Percentiles rank a stretch among this genome's conserved stretches.
Conservation (phyloP, 2,113 vertebrate genomes). For the Macaca fascicularis region DNA sequence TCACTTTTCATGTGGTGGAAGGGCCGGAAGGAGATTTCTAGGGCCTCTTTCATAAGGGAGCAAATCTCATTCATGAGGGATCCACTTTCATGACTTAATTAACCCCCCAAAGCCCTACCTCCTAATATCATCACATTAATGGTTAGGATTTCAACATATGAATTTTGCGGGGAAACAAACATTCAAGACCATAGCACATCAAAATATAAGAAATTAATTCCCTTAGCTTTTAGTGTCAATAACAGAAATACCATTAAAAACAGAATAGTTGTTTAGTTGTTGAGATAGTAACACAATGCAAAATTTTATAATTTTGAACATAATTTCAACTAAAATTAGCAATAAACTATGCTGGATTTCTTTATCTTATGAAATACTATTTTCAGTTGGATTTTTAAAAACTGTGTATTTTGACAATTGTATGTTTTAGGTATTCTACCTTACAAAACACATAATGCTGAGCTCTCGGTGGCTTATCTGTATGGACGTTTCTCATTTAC, state of each 20-base stretch:
- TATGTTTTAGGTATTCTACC: not conserved
- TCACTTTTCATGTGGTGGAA: not conserved
- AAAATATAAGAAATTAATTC: not conserved
- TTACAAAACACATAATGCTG: not conserved
- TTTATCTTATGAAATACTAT: not conserved
- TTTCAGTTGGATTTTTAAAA: constrained; percentile 7
- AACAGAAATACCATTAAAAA: not conserved
- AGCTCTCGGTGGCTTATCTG: not conserved
- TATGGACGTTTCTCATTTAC: not conserved
- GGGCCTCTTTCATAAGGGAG: not conserved
- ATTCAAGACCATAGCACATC: not conserved
- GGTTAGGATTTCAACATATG: not conserved
- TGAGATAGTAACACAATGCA: not conserved
- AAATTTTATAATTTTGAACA: constrained; percentile 20
- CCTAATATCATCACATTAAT: not conserved
- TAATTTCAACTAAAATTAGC: not conserved
- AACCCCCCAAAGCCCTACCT: not conserved
- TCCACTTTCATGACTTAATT: not conserved
- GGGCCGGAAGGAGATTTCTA: not conserved
- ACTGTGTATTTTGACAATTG: not conserved
- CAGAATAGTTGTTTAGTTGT: not conserved
- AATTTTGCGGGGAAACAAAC: not conserved
- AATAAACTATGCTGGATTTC: not conserved
- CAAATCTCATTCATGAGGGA: not conserved
- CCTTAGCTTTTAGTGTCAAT: not conserved